Base-by-base conservation (phyloP, 1,140 invertebrate genomes). In the Apocrypta bakeri region DNA sequence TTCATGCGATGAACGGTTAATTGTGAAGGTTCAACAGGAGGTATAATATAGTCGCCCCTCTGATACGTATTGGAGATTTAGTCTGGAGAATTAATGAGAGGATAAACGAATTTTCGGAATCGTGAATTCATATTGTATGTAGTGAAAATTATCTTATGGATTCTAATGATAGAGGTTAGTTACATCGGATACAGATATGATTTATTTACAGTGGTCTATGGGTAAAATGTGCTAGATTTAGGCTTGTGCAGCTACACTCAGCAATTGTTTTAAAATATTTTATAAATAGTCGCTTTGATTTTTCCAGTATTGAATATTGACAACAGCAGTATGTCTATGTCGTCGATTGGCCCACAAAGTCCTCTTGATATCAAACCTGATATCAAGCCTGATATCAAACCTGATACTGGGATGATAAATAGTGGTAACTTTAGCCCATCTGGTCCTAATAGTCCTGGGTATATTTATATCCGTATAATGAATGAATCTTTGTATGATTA, bases 301-400 rank as follows among this genome's bases (percentile, higher is more conserved):
- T 87, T 86, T 86, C 85, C 90, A 95, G 94, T 94, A 89, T 86
- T 95, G 84, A 94, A 93, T 87, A 90, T 96, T 88, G 96, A 97
- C 86, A 94, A 93, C 89, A 93, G 90, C 82, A 95, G 94, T 87
- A 93, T 96, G 85, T 94, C 93, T 14, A 92, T 94, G 91, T 93
- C 92, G 56, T 93, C 93, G 14, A 93, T 96, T 90, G 96, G 95
- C 64, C 96, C 96, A 12, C 96, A 97, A 90, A 97, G 96, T 79
- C 97, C 97, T 40, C 92, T 97, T 84, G 94, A 94, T 80, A 95
- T 98, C 93, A 97, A 97, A 89, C 97, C 97, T 42, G 97, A 98
- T 89, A 96, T n/a, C n/a, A n/a, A n/a, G n/a, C 92, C 97, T 84
- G 94, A 94, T 80, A 95, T 98, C 93, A 97, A 97, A 89, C 97